Evolutionary conservation across 2,888 invertebrate genomes (phyloP), one percentile per base, ranked within the genome.

Genomic region (Apomyelois bistriatella): DNA sequence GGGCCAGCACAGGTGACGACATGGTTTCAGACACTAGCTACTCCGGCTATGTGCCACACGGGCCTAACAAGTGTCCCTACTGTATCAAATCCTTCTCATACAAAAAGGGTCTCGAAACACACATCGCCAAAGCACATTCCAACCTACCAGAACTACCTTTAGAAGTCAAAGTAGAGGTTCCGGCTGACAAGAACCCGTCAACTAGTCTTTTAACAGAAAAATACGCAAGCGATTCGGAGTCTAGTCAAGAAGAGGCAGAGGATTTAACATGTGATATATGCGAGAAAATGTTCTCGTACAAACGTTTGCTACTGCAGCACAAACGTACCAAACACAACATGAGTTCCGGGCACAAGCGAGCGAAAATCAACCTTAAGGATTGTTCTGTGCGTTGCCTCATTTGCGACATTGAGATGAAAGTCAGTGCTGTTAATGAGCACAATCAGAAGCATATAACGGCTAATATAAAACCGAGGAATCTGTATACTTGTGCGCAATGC

Each of bases 261-360:
- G 86, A 84, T 58, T 82, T 85, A 52, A 89, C 89, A 0, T 91
- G 90, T 56, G 88, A 90, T 52, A 84, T 90, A 49, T 91, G 91
- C 60, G 90, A 90, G 63, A 90, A 90, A 59, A 76, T 79, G 58
- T 91, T 90, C 70, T 87, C 89, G 0, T 90, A 89, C 65, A 82
- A 78, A 52, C 78, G 85, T 1, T 61, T 86, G 1, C 70, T 90
- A 0, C 59, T 83, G 0, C 87, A 87, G 6, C 91, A 91, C 61
- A 90, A 87, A 62, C 72, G 76, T 28, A 86, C 84, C 1, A 90
- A 90, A 57, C 91, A 91, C 59, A 79, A 84, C 55, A 83, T 87
- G 78, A 76, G 82, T 41, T 81, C 90, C 0, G 88, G 89, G 1
- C 76, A 76, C 35, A 89, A 88, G 58, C 74, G 88, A 9, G 85